phyloP scores from a whole-genome alignment of 2,113 vertebrate genomes.

The Larimichthys crocea region DNA sequence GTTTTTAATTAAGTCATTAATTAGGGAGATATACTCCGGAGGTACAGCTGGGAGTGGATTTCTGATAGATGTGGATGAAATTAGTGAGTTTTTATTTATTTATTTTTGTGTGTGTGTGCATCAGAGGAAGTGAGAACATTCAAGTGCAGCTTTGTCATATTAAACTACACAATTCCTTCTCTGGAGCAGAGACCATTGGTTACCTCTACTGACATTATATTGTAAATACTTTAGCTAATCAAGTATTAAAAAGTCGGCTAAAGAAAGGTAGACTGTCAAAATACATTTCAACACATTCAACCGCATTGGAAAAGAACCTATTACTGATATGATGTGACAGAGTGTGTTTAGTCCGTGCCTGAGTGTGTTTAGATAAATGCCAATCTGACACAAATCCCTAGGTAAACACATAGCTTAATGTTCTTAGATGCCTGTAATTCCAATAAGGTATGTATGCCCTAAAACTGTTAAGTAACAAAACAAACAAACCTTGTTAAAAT shows the following conservation, averaged over 20 bases:
- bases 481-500: slow-evolving; percentile 35
- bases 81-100: slow-evolving; percentile 28
- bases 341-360: slow-evolving; percentile 26
- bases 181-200: neutral
- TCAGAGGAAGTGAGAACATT: slow-evolving; percentile 44
- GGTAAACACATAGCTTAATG: slow-evolving; percentile 63
- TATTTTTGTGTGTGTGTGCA: slow-evolving; percentile 13
- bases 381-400: slow-evolving; percentile 68
- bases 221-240: slow-evolving; percentile 4
- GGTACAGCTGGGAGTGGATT: slow-evolving; percentile 60
- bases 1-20: slow-evolving; percentile 83
- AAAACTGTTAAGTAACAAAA: slow-evolving; percentile 31
- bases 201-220: neutral
- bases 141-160: slow-evolving; percentile 20
- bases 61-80: slow-evolving; percentile 56
- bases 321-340: slow-evolving; percentile 36
- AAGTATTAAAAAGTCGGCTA: slow-evolving; percentile 4
- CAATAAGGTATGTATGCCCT: slow-evolving; percentile 23
- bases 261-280: neutral
- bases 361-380: slow-evolving; percentile 44
- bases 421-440: slow-evolving; percentile 26
- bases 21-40: slow-evolving; percentile 71
- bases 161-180: neutral
- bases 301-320: slow-evolving; percentile 8
- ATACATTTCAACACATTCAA: neutral